These are phyloP conservation scores for Aldrovandia affinis DNA, from an alignment of 2,797 vertebrate species.

Conservation along the genomic window DNA sequence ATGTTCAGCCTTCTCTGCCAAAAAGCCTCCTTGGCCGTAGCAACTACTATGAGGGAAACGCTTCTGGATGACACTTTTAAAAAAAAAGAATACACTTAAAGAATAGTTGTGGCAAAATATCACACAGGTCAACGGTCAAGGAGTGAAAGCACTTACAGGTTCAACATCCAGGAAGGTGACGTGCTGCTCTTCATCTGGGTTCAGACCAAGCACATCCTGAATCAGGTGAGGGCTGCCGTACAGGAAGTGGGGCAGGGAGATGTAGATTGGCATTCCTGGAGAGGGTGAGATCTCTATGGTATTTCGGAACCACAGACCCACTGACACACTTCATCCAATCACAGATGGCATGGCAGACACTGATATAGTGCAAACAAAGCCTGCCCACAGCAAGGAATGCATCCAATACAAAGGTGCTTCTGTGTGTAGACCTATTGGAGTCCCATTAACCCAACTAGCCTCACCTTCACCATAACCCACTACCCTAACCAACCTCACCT, in stretches of 20 bases:
- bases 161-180: constrained; percentile 87
- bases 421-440: too few species aligned
- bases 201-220: constrained; percentile 72
- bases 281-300: not conserved
- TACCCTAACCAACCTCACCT: too few species aligned
- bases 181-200: constrained; percentile 77
- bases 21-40: too few species aligned
- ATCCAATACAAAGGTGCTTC: too few species aligned
- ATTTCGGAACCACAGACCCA: not conserved
- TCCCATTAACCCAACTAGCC: too few species aligned
- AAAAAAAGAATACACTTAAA: not conserved
- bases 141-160: constrained; percentile 77
- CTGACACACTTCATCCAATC: not conserved
- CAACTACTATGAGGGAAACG: not conserved
- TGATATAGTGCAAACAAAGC: too few species aligned
- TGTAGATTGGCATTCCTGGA: constrained; percentile 80
- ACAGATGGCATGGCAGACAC: too few species aligned
- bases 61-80: not conserved
- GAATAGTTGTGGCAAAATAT: not conserved
- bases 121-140: constrained; percentile 7
- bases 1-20: not conserved
- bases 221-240: constrained; percentile 72
- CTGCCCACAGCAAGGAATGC: too few species aligned
- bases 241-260: constrained; percentile 93
- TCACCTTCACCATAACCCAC: too few species aligned